A percentile compares a stretch with the other conserved stretches of the same genome.
phyloP scores from a whole-genome alignment of 2,797 vertebrate genomes.

The Thamnophis elegans region DNA sequence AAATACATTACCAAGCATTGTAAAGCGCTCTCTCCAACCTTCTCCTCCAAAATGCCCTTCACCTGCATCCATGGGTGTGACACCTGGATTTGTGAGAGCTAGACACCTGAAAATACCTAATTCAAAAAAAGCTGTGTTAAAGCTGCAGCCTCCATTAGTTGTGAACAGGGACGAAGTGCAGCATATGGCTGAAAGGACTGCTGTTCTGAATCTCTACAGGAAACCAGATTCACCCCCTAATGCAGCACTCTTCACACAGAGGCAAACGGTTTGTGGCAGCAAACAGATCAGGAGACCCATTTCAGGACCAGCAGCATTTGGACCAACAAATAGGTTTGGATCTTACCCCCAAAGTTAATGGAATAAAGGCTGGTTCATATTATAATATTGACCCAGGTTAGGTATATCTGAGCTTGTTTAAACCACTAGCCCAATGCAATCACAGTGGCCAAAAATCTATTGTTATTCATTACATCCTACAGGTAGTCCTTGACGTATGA shows the following conservation, averaged over 20 bases:
- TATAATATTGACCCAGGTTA: not conserved
- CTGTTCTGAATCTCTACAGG: slow-evolving; percentile 27
- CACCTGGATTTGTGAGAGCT: slow-evolving; percentile 52
- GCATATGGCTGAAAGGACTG: slow-evolving; percentile 22
- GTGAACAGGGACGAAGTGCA: slow-evolving; percentile 14
- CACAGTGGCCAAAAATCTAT: not conserved
- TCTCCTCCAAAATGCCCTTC: slow-evolving; percentile 69
- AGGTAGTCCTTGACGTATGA: not conserved
- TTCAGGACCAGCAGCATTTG: slow-evolving; percentile 31
- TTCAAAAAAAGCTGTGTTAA: slow-evolving; percentile 42
- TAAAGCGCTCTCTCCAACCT: slow-evolving; percentile 40
- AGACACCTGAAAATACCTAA: slow-evolving; percentile 58
- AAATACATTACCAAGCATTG: not conserved
- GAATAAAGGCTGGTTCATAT: slow-evolving; percentile 3
- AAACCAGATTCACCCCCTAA: not conserved
- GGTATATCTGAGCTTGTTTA: not conserved
- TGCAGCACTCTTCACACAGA: not conserved
- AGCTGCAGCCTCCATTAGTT: not conserved
- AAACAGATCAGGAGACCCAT: slow-evolving; percentile 42
- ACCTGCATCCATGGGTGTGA: slow-evolving; percentile 58
- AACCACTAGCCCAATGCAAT: not conserved
- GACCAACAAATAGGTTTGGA: slow-evolving; percentile 45
- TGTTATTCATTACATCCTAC: not conserved
- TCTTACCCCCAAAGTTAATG: not conserved
- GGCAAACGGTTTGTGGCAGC: not conserved